Evolutionary conservation across 2,888 invertebrate species (phyloP).

Genomic region (Pheosia gnoma): DNA sequence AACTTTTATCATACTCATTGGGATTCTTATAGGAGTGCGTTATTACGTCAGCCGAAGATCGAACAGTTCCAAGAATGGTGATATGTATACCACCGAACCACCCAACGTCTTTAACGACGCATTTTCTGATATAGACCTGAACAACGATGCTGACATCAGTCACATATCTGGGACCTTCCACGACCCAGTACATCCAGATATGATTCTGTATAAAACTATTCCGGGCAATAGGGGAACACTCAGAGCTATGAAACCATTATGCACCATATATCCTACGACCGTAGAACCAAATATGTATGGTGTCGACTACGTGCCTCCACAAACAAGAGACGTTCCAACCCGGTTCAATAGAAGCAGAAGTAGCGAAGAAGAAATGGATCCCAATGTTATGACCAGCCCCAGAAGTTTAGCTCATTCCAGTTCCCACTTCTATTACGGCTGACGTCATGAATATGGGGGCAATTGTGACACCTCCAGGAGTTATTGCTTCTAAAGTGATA

Average conservation of each 20-base stretch:
- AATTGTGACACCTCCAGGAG: constrained; percentile 52
- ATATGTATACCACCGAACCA: constrained; percentile 75
- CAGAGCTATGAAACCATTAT: constrained; percentile 75
- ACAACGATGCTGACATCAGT: constrained; percentile 70
- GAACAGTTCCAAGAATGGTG: constrained; percentile 67
- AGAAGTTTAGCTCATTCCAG: constrained; percentile 73
- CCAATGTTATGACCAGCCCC: constrained; percentile 68
- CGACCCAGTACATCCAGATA: constrained; percentile 76
- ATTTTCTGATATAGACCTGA: constrained; percentile 68
- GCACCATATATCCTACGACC: constrained; percentile 73
- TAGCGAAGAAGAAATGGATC: constrained; percentile 55
- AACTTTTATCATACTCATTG: constrained; percentile 47
- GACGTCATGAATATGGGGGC: constrained; percentile 56
- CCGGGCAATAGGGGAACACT: constrained; percentile 67
- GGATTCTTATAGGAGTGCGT: constrained; percentile 49
- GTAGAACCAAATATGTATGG: constrained; percentile 74
- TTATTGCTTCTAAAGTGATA: constrained; percentile 58
- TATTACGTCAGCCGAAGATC: constrained; percentile 58
- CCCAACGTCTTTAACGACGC: constrained; percentile 76
- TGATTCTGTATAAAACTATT: constrained; percentile 74
- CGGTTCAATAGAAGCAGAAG: constrained; percentile 60
- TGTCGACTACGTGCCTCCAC: constrained; percentile 65
- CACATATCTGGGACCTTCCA: constrained; percentile 79
- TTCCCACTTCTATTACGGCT: constrained; percentile 74
- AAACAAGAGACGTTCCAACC: constrained; percentile 41